Evolutionary conservation across 1,140 invertebrate genomes (phyloP), one percentile per base, ranked within the genome.

Genomic region (Sogatella furcifera): DNA sequence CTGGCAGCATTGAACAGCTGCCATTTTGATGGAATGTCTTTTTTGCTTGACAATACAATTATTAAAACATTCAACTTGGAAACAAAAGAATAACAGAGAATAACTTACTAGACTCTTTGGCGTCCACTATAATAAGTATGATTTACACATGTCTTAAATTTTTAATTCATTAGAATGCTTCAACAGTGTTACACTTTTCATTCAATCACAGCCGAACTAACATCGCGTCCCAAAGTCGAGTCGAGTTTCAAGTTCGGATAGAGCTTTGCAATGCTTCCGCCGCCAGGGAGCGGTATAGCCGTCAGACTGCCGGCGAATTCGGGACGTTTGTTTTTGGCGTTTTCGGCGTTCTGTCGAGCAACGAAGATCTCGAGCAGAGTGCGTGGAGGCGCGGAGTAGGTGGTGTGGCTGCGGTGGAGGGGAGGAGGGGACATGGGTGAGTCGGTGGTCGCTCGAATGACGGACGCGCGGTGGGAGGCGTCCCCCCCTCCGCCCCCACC

Each of bases 231-330:
- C 22, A 31, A 17, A 41, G 9, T 15, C 4, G 24, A n/a, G 8
- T 54, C 59, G 1, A 17, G 1, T 43, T 85, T 84, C 21, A 90
- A 74, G 66, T 91, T 86, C 0, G 84, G 79, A 75, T 94, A 95
- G 1, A 95, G 71, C 65, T 87, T 86, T 0, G 88, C 88, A 34
- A 84, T 74, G 42, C 74, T 74, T 2, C 83, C 80, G 15, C 69
- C 70, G 9, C 56, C 53, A 2, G 65, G 55, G 1, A 61, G 31
- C 19, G 52, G 57, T 17, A 67, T 62, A 49, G 82, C 82, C 54
- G 83, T 84, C 28, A 84, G 66, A 34, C 90, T 76, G 0, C 91
- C 92, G 5, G 83, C 80, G 74, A 95, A 92, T 62, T 95, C 90
- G 1, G 82, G 78, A 17, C 88, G 82, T 76, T 31, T 83, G 28